Evolutionary conservation across 1,140 invertebrate species (phyloP).

Genomic region (Drosophila leontia): DNA sequence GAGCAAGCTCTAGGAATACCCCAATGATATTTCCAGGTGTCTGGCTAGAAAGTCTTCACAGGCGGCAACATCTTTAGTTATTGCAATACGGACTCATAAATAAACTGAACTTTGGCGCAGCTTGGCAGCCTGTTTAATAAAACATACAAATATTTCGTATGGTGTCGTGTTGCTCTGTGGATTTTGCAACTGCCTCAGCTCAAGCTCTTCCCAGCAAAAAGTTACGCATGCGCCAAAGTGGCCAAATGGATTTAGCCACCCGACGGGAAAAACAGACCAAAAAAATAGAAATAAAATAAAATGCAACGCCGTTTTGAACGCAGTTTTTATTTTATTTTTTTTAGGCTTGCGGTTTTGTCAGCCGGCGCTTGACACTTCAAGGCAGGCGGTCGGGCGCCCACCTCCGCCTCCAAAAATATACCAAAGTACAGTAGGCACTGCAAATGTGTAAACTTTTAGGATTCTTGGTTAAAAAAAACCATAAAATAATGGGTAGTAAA

Average conservation of each 20-base stretch:
- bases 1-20: conserved; percentile 5
- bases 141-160: conserved; percentile 41
- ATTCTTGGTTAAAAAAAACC: too few species aligned
- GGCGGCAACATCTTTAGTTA: conserved; percentile 20
- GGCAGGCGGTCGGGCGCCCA: conserved; percentile 42
- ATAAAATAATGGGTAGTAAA: too few species aligned
- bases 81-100: conserved; percentile 43
- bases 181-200: conserved; percentile 44
- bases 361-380: conserved; percentile 68
- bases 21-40: neutral
- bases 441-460: neutral
- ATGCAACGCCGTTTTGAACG: conserved; percentile 54
- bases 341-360: conserved; percentile 54
- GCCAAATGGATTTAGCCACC: conserved; percentile 32
- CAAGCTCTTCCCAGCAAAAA: conserved; percentile 33
- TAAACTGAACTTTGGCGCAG: conserved; percentile 51
- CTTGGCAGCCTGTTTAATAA: conserved; percentile 30
- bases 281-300: conserved; percentile 54
- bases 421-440: neutral
- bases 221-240: conserved; percentile 60
- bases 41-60: conserved; percentile 38
- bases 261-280: conserved; percentile 17
- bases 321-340: conserved; percentile 27
- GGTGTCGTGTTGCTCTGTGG: conserved; percentile 31
- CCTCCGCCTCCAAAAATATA: conserved; percentile 20